Evolutionary conservation across 2,888 invertebrate genomes (phyloP).

Genomic region (Arge pagana): DNA sequence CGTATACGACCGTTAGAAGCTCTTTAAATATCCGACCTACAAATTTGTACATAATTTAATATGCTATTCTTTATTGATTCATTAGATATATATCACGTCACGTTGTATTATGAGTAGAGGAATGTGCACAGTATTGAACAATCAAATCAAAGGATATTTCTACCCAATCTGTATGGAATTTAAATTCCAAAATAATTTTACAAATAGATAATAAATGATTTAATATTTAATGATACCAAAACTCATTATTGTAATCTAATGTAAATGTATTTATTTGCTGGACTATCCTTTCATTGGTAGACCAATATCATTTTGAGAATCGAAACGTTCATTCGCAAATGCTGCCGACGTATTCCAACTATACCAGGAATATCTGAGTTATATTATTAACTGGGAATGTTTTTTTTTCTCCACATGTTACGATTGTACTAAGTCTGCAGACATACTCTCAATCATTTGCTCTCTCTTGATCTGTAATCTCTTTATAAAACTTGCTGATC

Average conservation of each 20-base stretch:
- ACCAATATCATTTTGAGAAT: no score
- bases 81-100: constrained; percentile 4
- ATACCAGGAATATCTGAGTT: no score
- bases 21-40: neutral
- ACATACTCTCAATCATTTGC: constrained; percentile 32
- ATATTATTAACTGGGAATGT: no score
- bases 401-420: no score
- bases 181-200: neutral
- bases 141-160: no score
- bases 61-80: no score
- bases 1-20: neutral
- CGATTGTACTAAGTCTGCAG: constrained; percentile 8
- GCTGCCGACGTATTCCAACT: no score
- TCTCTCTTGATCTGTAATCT: constrained; percentile 41
- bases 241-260: neutral
- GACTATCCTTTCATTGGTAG: neutral
- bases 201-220: neutral
- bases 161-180: no score
- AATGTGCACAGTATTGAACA: no score
- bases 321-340: no score
- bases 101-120: neutral
- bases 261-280: neutral
- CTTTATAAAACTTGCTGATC: constrained; percentile 39
- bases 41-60: no score
- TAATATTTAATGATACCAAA: neutral